Percentiles rank a stretch among this genome's conserved stretches.
Conservation (phyloP, 2,113 vertebrate genomes). For the Orthochromis indermauri region DNA sequence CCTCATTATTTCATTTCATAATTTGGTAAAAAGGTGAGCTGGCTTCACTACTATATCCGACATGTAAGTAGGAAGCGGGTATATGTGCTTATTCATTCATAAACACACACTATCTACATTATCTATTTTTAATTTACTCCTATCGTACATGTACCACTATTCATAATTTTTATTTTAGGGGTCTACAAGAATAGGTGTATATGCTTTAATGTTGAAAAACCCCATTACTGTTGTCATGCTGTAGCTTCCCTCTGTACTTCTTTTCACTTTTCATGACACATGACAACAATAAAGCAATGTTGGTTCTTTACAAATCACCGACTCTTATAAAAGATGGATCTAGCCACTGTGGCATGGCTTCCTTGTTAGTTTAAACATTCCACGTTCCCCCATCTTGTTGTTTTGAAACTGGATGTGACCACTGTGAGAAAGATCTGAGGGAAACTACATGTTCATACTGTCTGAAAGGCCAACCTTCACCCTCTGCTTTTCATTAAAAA, state of each 20-base stretch:
- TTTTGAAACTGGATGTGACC: neutral
- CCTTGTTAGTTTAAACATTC: neutral
- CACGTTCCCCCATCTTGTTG: neutral
- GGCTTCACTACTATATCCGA: conserved; percentile 9
- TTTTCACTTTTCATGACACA: neutral
- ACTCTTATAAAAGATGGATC: neutral
- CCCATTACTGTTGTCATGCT: neutral
- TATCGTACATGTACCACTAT: neutral
- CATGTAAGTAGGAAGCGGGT: neutral
- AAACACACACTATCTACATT: neutral
- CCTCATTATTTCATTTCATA: conserved; percentile 20
- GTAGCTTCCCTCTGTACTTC: neutral
- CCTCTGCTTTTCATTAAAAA: neutral
- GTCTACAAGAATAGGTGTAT: neutral
- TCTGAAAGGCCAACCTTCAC: neutral
- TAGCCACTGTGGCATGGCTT: neutral
- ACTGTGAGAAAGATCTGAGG: neutral
- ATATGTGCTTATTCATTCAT: neutral
- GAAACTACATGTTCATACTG: neutral
- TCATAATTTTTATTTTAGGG: neutral
- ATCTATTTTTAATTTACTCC: neutral
- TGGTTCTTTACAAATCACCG: neutral
- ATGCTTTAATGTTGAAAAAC: neutral
- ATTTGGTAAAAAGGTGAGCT: neutral
- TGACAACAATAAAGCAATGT: neutral